Evolutionary conservation across 1,140 invertebrate genomes (phyloP).

Genomic region (Ctenoplectra terminalis): DNA sequence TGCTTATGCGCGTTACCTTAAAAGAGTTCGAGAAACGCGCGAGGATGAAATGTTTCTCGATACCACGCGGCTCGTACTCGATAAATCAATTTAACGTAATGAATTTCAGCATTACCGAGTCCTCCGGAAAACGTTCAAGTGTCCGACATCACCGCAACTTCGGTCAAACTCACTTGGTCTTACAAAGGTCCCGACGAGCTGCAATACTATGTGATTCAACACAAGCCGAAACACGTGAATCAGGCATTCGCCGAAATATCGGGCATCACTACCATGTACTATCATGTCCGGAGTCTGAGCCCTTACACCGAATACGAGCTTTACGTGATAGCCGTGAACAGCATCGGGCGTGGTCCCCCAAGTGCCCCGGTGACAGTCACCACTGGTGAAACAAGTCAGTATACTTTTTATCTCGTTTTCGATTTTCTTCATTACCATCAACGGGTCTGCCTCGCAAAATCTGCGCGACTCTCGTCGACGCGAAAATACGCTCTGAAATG

Average conservation of each 20-base stretch:
- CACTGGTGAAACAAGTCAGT: constrained; percentile 97
- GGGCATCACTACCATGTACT: constrained; percentile 96
- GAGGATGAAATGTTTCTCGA: neutral
- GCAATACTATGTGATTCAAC: constrained; percentile 97
- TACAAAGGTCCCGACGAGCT: constrained; percentile 93
- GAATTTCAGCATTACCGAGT: constrained; percentile 90
- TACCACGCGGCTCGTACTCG: neutral
- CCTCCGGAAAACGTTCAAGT: constrained; percentile 93
- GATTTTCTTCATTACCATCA: neutral
- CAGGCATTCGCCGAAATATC: constrained; percentile 93
- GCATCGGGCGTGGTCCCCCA: constrained; percentile 93
- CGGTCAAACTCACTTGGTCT: constrained; percentile 95
- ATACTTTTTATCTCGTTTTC: constrained; percentile 41
- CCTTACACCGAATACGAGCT: constrained; percentile 99
- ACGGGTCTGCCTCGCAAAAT: neutral
- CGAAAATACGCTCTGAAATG: neutral
- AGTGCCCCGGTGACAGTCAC: constrained; percentile 94
- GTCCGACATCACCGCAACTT: constrained; percentile 96
- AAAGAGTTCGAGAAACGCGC: neutral
- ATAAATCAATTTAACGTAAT: neutral
- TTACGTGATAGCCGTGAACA: constrained; percentile 96
- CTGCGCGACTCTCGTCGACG: neutral
- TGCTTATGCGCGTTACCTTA: constrained; percentile 19
- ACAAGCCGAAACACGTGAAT: constrained; percentile 94
- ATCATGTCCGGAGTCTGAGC: constrained; percentile 93